A percentile compares a stretch with the other conserved stretches of the same genome.
Evolutionary conservation across 2,888 invertebrate genomes (phyloP).

Genomic region (Drosophila mercatorum): DNA sequence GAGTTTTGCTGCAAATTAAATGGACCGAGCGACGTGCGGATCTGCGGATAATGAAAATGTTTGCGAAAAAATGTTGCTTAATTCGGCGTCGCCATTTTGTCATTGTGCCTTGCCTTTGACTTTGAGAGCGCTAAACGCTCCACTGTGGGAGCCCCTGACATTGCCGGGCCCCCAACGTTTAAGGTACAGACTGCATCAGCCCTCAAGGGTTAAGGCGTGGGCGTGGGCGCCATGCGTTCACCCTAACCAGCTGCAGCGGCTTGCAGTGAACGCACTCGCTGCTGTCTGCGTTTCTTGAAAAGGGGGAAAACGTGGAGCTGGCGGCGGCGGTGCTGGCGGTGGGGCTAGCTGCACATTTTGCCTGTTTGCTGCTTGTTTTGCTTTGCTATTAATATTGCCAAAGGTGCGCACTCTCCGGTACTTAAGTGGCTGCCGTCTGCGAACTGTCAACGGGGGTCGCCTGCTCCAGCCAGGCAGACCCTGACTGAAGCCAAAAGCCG

Average conservation of each 20-base stretch:
- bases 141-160: constrained; percentile 1
- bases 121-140: constrained; percentile 46
- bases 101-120: constrained; percentile 31
- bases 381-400: constrained; percentile 77
- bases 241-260: constrained; percentile 20
- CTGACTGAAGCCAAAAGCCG: constrained; percentile 16
- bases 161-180: constrained; percentile 38
- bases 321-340: not conserved
- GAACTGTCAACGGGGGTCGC: constrained; percentile 72
- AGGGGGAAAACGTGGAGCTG: not conserved
- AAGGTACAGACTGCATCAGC: constrained; percentile 35
- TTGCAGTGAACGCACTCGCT: constrained; percentile 56
- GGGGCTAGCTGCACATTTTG: constrained; percentile 48
- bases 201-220: not conserved
- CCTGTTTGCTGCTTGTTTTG: constrained; percentile 54
- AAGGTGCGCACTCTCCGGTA: constrained; percentile 77
- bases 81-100: constrained; percentile 24
- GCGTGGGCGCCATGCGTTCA: constrained; percentile 2
- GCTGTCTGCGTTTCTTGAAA: constrained; percentile 17
- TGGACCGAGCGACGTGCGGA: constrained; percentile 27
- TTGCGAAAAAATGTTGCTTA: constrained; percentile 31
- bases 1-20: constrained; percentile 52
- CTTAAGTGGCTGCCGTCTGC: constrained; percentile 80
- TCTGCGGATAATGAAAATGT: constrained; percentile 27
- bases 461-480: constrained; percentile 25